Base-by-base conservation (phyloP, 2,888 invertebrate genomes). In the Catocala fraxini region DNA sequence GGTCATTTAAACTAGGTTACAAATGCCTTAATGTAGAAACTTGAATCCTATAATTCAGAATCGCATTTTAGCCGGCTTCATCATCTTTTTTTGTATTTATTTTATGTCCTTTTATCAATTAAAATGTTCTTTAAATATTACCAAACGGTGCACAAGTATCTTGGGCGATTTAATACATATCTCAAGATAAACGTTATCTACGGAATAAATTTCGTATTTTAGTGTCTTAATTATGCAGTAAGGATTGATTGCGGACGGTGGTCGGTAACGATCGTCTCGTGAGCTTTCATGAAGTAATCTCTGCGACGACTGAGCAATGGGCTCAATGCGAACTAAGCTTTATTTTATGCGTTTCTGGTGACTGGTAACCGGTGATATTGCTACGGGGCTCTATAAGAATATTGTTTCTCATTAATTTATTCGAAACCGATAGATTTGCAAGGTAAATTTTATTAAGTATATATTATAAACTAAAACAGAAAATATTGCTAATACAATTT, bases 261-360 rank as follows among this genome's bases (percentile, higher is more conserved):
- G 74, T 65, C 74, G 80, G 85, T 88, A 90, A 89, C 88, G 90
- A 86, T 80, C 82, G 80, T 72, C 78, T 83, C 86, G 86, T 87
- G 86, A 84, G 89, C 88, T 87, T 85, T 89, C 85, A 84, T 82
- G 82, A 81, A 85, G 80, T 87, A 83, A 89, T 88, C 89, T 85
- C 68, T 57, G 73, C 62, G 6, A 0, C 65, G 58, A 66, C 78
- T 81, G 82, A 85, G 77, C 77, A 80, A 84, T 82, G 80, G 70
- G 12, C 70, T 66, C 65, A 60, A 64, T 67, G 65, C 60, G 51
- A 63, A 70, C 64, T 71, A 69, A 65, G 49, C 59, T 70, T 75
- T 81, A 83, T 80, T 82, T 75, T 65, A 73, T 61, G 65, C 47
- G 60, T 64, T 56, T 52, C 70, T 65, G 51, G 39, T 11, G 13